A percentile compares a stretch with the other conserved stretches of the same genome.
These are phyloP conservation scores for Neosilurus mollespiculum DNA, from an alignment of 2,797 vertebrate genomes.

Conservation along the genomic window DNA sequence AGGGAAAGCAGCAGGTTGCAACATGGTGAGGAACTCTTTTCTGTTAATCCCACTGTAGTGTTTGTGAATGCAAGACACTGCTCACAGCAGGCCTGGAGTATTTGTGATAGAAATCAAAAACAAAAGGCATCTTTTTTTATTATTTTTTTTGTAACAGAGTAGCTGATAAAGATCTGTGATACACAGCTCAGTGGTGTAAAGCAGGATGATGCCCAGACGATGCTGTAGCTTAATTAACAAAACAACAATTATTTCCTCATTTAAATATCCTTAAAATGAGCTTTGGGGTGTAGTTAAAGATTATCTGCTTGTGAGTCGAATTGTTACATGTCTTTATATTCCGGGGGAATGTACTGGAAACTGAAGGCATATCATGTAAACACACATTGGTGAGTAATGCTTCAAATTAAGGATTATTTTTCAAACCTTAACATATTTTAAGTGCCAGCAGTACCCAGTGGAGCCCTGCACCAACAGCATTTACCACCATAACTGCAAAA, in stretches of 20 bases:
- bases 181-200: constrained; percentile 15
- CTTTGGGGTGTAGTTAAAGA: neutral
- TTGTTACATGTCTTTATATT: neutral
- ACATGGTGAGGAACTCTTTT: constrained; percentile 42
- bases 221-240: constrained; percentile 12
- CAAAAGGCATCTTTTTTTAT: neutral
- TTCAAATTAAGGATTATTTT: neutral
- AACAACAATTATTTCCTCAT: constrained; percentile 4
- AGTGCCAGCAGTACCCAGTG: too few relatives aligned
- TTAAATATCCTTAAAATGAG: constrained; percentile 2
- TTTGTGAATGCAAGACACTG: constrained; percentile 21
- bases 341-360: neutral
- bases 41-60: constrained; percentile 42
- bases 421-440: neutral
- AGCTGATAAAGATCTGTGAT: constrained; percentile 10
- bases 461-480: too few relatives aligned
- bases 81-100: constrained; percentile 11
- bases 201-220: constrained; percentile 11
- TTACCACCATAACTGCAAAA: too few relatives aligned
- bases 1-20: constrained; percentile 45
- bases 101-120: constrained; percentile 15
- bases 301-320: neutral
- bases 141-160: constrained; percentile 5
- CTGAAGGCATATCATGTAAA: neutral
- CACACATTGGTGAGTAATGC: neutral